Base-by-base conservation (phyloP, 2,888 invertebrate genomes). In the Eugnorisma glareosa region DNA sequence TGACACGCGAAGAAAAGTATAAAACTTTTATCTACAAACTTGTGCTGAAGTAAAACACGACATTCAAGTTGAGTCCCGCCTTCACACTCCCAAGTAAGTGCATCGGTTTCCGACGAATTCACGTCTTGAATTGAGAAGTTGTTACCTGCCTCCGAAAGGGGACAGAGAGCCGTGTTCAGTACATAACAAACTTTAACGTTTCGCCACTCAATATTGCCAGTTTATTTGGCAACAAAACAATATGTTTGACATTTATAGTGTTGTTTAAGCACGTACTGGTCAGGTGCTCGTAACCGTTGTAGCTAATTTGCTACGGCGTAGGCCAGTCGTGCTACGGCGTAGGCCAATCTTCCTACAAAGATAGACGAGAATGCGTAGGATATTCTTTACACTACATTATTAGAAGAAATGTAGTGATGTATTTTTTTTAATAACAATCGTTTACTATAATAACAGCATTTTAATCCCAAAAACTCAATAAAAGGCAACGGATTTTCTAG, bases 91-190 rank as follows among this genome's bases (percentile, higher is more conserved):
- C 66, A 51, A 72, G 73, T 77, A 79, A 85, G 76, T 86, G 86
- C 86, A 80, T 81, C 43, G 64, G 85, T 80, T 72, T 83, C 57
- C 61, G 45, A 68, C 59, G 45, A 77, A 73, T 79, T 82, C 84
- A 64, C 57, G 73, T 74, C 75, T 83, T 72, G 78, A 79, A 86
- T 82, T 82, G 75, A 78, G 72, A 86, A 86, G 77, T 86, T 86
- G 77, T 74, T 76, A 79, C 86, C 84, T 86, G 84, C 63, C 61
- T 66, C 54, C 13, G 45, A 80, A 72, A 84, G 77, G 67, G 61
- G 70, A 76, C 63, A 79, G 13, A 57, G 64, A 75, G 13, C 51
- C 63, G 54, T 75, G 73, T 81, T 76, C 35, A 59, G 63, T 79
- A 68, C 73, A 68, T 67, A 67, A 75, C 71, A 75, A 86, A 81